Evolutionary conservation across 1,140 invertebrate genomes (phyloP), one percentile per base, ranked within the genome.

Genomic region (Drosophila grimshawi): DNA sequence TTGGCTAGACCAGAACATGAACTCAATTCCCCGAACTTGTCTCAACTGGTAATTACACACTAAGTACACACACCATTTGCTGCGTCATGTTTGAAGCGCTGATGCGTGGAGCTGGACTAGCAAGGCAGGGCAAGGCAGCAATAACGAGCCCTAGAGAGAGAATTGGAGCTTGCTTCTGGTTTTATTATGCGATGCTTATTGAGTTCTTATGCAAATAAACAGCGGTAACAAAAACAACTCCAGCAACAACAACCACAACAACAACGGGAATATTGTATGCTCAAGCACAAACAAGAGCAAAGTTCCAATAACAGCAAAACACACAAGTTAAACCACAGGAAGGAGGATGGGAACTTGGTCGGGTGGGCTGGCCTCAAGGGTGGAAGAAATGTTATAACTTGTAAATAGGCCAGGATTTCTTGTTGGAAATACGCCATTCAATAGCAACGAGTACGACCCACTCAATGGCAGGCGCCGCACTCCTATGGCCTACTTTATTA

Each of bases 401-500:
- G 72, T 67, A 88, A 88, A 83, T 89, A 80, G 83, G 85, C 76
- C 83, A 89, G 85, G 77, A 80, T 71, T 89, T 80, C 85, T 88
- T 89, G 85, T 78, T 88, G 76, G 80, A 88, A 86, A 83, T 83
- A 76, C 76, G 52, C 74, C 69, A 83, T 83, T 81, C 82, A 76
- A 79, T 64, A 63, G 19, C 56, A 65, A 71, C 64, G n/a, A 65
- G 45, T 30, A 69, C 55, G 51, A 69, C 48, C 45, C 51, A 68
- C 80, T 70, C 68, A 61, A 72, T 48, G 68, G 59, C 48, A 66
- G 41, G 32, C 63, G 59, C 70, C 64, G 72, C 76, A 80, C 83
- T 86, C 83, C 68, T 88, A 88, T 83, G 83, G 85, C 80, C 83
- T 80, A 88, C 83, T 88, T 88, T 85, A 88, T 88, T 88, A 88